Evolutionary conservation across 2,888 invertebrate species (phyloP), one percentile per base, ranked within the genome.

Genomic region (Euclidia mi): DNA sequence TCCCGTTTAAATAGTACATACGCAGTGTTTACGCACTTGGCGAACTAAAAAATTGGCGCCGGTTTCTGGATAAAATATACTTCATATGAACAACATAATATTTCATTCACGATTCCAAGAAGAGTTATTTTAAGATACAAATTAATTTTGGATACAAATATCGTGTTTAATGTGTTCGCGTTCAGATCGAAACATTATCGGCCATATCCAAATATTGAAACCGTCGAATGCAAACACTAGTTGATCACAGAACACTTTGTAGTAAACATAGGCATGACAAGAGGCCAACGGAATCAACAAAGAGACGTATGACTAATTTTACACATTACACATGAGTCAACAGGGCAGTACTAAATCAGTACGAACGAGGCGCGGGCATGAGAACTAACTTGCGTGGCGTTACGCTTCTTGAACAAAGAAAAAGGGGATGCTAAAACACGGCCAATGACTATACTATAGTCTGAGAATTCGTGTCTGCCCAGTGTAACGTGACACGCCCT

Each of bases 371-470:
- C 77, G 76, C 62, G 40, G 62, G 84, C 89, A 83, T 91, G 91
- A 87, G 92, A 92, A 92, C 87, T 73, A 65, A 82, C 84, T 90
- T 87, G 91, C 90, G 89, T 90, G 89, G 88, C 85, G 93, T 87
- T 85, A 90, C 91, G 93, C 85, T 89, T 74, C 82, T 79, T 91
- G 89, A 84, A 87, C 92, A 92, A 88, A 89, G 90, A 87, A 91
- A 90, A 90, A 89, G 88, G 89, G 89, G 88, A 84, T 88, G 82
- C 79, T 79, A 76, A 82, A 85, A 83, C 81, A 83, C 81, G 85
- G 78, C 79, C 82, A 83, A 84, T 87, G 82, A 87, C 83, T 84
- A 76, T 81, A 81, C 79, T 81, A 81, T 79, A 83, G 82, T 81
- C 84, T 85, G 87, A 83, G 90, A 90, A 90, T 82, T 82, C 68